Evolutionary conservation across 2,113 vertebrate genomes (phyloP).

Genomic region (Colistium nudipinnis): DNA sequence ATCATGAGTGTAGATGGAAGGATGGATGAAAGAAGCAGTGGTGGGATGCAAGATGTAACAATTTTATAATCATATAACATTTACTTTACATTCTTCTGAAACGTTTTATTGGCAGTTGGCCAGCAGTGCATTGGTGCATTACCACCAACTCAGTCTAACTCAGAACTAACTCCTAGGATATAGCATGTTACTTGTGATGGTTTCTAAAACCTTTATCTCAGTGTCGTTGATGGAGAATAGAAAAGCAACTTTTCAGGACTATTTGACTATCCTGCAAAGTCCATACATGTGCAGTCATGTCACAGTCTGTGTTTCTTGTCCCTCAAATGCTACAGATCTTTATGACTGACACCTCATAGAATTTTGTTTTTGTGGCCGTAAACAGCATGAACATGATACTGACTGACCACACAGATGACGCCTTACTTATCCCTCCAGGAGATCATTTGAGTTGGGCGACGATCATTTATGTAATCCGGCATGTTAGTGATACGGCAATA

Average conservation of each 20-base stretch:
- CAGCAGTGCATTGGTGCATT: too few relatives aligned
- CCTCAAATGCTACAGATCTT: constrained; percentile 6
- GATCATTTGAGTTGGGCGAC: constrained; percentile 8
- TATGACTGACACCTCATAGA: constrained; percentile 18
- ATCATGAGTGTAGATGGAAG: too few relatives aligned
- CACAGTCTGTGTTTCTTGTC: neutral
- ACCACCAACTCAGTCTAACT: too few relatives aligned
- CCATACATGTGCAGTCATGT: neutral
- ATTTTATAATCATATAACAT: too few relatives aligned
- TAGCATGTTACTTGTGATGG: too few relatives aligned
- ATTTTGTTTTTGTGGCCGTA: constrained; percentile 1
- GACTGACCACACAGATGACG: constrained; percentile 10
- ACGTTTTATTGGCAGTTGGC: too few relatives aligned
- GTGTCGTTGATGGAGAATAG: too few relatives aligned
- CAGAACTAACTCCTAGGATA: too few relatives aligned
- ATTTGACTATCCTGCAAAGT: neutral
- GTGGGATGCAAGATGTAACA: too few relatives aligned
- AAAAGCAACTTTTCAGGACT: neutral
- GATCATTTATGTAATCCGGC: constrained; percentile 41
- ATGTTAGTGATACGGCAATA: constrained; percentile 29
- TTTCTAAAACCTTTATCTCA: too few relatives aligned
- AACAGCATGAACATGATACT: constrained; percentile 36
- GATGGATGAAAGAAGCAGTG: too few relatives aligned
- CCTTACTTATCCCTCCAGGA: constrained; percentile 15
- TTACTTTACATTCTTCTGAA: too few relatives aligned